A percentile compares a stretch with the other conserved stretches of the same genome.
Evolutionary conservation across 2,113 vertebrate species (phyloP).

Genomic region (Maccullochella peelii): DNA sequence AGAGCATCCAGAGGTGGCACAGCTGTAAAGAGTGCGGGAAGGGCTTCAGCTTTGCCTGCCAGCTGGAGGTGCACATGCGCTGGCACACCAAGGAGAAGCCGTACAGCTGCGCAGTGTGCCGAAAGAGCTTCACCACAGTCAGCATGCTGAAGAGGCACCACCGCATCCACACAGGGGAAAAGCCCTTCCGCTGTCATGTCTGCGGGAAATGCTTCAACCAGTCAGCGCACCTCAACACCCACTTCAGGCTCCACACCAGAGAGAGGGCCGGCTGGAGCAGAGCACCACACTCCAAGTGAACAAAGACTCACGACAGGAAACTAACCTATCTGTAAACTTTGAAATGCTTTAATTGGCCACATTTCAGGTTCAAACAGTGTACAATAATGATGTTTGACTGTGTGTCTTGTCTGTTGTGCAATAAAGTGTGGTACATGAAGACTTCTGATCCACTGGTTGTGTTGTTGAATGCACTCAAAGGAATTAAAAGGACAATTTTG

Average conservation of each 20-base stretch:
- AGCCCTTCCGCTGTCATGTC: slow-evolving; percentile 80
- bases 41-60: slow-evolving; percentile 80
- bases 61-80: slow-evolving; percentile 82
- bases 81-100: slow-evolving; percentile 83
- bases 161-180: slow-evolving; percentile 81
- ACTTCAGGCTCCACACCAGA: slow-evolving; percentile 79
- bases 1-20: slow-evolving; percentile 74
- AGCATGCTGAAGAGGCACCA: slow-evolving; percentile 82
- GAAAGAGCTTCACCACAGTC: slow-evolving; percentile 79
- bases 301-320: background rate
- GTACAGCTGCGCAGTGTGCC: slow-evolving; percentile 74
- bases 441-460: background rate
- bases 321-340: slow-evolving; percentile 2
- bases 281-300: slow-evolving; percentile 17
- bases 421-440: slow-evolving; percentile 49
- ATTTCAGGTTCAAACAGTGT: slow-evolving; percentile 16
- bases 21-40: slow-evolving; percentile 78
- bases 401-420: slow-evolving; percentile 52
- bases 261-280: slow-evolving; percentile 58
- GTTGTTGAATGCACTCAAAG: background rate
- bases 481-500: background rate
- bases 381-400: slow-evolving; percentile 30
- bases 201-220: slow-evolving; percentile 83
- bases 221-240: slow-evolving; percentile 81
- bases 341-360: background rate